Conservation (phyloP, 2,113 vertebrate genomes). For the Vombatus ursinus region DNA sequence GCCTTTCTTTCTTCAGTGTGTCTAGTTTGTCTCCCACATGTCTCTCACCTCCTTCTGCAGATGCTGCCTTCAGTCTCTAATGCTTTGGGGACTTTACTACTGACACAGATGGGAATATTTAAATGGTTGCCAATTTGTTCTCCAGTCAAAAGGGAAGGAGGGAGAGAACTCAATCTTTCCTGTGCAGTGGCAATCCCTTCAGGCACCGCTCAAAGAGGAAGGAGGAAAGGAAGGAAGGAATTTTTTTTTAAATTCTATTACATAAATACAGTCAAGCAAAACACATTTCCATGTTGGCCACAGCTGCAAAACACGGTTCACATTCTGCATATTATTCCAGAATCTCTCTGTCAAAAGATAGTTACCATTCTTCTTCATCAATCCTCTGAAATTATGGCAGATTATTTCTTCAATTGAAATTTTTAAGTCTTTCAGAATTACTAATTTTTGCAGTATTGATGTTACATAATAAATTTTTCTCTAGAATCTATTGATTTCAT, state of each 20-base stretch:
- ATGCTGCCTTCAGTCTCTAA: neutral
- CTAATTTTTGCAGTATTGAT: neutral
- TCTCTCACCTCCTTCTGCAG: neutral
- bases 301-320: neutral
- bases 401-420: neutral
- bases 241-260: neutral
- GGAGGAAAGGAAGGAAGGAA: too few relatives aligned
- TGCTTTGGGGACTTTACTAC: neutral
- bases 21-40: neutral
- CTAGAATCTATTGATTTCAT: neutral
- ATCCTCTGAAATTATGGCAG: neutral
- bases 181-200: neutral
- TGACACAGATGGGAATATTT: neutral
- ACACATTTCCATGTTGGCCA: neutral
- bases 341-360: neutral
- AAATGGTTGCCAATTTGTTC: neutral
- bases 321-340: neutral
- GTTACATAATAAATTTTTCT: neutral
- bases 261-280: neutral
- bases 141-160: neutral
- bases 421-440: neutral
- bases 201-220: neutral
- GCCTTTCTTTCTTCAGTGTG: neutral
- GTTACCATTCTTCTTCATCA: neutral
- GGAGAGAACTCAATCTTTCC: neutral